A percentile compares a stretch with the other conserved stretches of the same genome.
Evolutionary conservation across 2,888 invertebrate species (phyloP).

Genomic region (Spilarctia lutea): DNA sequence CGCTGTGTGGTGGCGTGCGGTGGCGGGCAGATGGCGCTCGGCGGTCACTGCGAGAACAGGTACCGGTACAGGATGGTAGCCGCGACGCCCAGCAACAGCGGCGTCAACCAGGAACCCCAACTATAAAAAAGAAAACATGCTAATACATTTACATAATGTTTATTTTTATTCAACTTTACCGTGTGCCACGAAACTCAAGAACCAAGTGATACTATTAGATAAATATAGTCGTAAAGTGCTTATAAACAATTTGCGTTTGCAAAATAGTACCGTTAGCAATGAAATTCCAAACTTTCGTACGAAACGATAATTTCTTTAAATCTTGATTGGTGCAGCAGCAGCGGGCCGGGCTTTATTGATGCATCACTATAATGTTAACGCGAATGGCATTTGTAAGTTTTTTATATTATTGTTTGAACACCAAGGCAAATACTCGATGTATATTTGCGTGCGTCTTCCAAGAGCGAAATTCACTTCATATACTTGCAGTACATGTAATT

Average conservation of each 20-base stretch:
- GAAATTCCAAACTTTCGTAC: no score
- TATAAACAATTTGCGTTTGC: no score
- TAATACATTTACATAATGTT: background rate
- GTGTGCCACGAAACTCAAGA: background rate
- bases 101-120: slow-evolving; percentile 89
- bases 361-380: no score
- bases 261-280: no score
- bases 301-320: no score
- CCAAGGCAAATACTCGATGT: no score
- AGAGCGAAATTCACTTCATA: background rate
- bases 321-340: no score
- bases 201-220: no score
- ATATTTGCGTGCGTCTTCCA: no score
- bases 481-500: no score
- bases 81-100: slow-evolving; percentile 88
- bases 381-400: background rate
- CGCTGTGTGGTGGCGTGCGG: slow-evolving; percentile 5
- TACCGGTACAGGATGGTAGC: slow-evolving; percentile 90
- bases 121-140: slow-evolving; percentile 59
- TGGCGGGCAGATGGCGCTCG: slow-evolving; percentile 25
- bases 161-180: background rate
- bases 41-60: slow-evolving; percentile 85
- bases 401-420: background rate
- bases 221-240: no score
- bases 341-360: no score